phyloP scores from a whole-genome alignment of 2,888 invertebrate genomes.

The Lampropteryx suffumata region DNA sequence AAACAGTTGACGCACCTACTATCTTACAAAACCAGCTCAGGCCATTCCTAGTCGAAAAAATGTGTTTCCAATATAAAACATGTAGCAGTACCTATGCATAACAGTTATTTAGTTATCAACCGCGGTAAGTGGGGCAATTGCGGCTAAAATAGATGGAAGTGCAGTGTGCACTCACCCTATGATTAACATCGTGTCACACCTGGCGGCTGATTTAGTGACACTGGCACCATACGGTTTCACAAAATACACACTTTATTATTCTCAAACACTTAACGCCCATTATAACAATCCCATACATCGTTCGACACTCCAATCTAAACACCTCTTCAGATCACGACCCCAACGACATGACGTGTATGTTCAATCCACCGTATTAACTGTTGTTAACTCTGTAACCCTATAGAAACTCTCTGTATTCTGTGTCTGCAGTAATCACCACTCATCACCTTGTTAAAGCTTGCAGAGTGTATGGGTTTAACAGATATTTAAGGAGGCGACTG shows the following conservation, averaged over 20 bases:
- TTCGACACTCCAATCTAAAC: conserved; percentile 12
- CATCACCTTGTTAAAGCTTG: conserved; percentile 27
- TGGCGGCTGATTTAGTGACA: not conserved
- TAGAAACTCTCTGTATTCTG: conserved; percentile 5
- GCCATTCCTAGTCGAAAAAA: not conserved
- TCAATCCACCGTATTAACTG: not conserved
- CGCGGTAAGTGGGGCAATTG: conserved; percentile 1
- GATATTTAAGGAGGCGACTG: conserved; percentile 14
- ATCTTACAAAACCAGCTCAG: too few species aligned
- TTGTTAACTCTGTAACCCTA: not conserved
- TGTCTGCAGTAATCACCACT: conserved; percentile 28
- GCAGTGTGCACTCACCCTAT: conserved; percentile 8
- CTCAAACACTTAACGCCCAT: conserved; percentile 6
- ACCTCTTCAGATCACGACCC: not conserved
- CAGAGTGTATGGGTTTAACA: conserved; percentile 21
- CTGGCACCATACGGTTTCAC: not conserved
- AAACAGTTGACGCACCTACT: too few species aligned
- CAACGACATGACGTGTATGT: not conserved
- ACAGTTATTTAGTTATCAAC: not conserved
- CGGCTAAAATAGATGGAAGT: conserved; percentile 1
- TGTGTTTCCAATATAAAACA: not conserved
- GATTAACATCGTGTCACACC: not conserved
- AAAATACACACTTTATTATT: conserved; percentile 3
- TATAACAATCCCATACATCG: conserved; percentile 11
- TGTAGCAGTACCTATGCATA: not conserved